A percentile compares a stretch with the other conserved stretches of the same genome.
Conservation (phyloP, 2,797 vertebrate species). For the Catharus ustulatus region DNA sequence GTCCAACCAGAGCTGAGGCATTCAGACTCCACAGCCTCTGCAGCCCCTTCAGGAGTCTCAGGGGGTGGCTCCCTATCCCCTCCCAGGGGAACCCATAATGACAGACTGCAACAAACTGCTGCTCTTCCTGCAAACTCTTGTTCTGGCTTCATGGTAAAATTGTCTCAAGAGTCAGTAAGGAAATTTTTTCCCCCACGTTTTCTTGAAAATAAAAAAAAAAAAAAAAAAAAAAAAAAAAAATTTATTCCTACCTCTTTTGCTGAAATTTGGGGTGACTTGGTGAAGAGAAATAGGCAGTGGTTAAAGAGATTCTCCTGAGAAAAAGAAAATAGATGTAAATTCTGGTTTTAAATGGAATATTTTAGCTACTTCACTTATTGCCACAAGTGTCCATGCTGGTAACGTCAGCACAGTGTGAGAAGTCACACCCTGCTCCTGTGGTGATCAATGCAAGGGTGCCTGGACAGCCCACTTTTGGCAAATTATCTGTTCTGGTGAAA, state of each 20-base stretch:
- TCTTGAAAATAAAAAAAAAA: neutral
- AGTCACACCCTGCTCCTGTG: fast-evolving
- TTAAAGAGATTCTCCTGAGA: neutral
- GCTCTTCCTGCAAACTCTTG: neutral
- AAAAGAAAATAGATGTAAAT: neutral
- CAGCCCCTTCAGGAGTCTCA: neutral
- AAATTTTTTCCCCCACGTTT: neutral
- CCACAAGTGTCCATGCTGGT: neutral
- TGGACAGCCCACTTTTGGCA: neutral
- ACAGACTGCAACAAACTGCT: neutral
- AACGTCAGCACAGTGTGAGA: neutral
- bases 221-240: neutral
- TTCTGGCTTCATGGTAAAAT: neutral
- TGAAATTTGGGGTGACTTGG: neutral
- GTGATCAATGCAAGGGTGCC: fast-evolving
- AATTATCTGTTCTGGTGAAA: neutral
- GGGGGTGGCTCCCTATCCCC: fast-evolving
- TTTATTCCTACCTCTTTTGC: neutral
- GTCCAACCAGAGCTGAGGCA: neutral
- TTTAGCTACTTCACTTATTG: neutral
- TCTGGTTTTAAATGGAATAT: neutral
- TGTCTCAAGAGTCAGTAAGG: neutral
- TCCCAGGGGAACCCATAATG: fast-evolving
- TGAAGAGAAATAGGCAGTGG: neutral
- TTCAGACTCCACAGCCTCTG: neutral